phyloP scores from a whole-genome alignment of 2,113 vertebrate genomes.

The Chlamydotis undulata region DNA sequence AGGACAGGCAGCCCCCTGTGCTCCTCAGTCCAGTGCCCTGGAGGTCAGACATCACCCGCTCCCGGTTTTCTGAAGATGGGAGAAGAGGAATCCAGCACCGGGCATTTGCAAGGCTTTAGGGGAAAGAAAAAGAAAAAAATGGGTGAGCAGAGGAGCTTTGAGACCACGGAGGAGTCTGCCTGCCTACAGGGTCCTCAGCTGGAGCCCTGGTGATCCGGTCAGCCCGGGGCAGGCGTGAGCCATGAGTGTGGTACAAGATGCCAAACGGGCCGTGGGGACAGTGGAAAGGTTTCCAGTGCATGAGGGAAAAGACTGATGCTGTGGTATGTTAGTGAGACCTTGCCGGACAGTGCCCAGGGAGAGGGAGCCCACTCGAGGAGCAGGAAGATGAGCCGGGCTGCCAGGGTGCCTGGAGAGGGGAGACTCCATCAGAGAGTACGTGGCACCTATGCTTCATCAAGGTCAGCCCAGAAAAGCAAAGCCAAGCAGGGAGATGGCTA shows the following conservation, averaged over 20 bases:
- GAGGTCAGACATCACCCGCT: background rate
- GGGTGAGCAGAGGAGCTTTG: background rate
- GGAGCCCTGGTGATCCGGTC: background rate
- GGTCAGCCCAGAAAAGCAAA: background rate
- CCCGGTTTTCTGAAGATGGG: background rate
- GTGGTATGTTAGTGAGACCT: background rate
- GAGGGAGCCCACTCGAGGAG: background rate
- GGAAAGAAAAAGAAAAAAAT: background rate
- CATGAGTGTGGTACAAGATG: background rate
- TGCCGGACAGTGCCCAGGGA: background rate
- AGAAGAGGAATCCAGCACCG: background rate
- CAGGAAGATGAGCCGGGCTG: background rate
- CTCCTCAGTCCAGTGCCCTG: background rate
- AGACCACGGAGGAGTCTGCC: background rate
- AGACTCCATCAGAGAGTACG: background rate
- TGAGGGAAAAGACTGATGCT: background rate
- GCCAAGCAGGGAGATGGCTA: background rate
- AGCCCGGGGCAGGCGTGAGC: background rate
- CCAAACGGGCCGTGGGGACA: background rate
- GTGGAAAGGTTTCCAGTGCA: background rate
- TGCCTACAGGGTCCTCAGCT: background rate
- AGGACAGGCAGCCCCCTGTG: background rate
- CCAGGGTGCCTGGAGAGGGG: background rate
- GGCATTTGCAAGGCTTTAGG: background rate
- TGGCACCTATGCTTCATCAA: fast-evolving